phyloP scores from a whole-genome alignment of 2,113 vertebrate genomes.

The Leuciscus idus region DNA sequence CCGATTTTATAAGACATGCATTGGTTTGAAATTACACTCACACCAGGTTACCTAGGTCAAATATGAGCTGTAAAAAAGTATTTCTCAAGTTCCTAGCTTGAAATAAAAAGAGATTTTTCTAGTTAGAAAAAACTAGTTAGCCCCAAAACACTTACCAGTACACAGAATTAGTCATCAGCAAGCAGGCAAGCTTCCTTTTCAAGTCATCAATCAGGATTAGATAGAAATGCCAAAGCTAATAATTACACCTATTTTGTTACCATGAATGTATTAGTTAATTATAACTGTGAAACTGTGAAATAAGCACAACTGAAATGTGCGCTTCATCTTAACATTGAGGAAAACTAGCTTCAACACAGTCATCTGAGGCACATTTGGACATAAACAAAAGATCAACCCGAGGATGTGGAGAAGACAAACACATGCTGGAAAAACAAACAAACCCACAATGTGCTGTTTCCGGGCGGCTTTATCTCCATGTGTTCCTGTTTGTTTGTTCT shows the following conservation, averaged over 20 bases:
- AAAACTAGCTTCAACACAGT: slow-evolving; percentile 42
- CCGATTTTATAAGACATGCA: slow-evolving; percentile 27
- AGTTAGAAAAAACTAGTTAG: neutral
- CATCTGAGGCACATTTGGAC: slow-evolving; percentile 41
- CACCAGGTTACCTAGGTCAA: slow-evolving; percentile 5
- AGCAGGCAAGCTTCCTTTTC: neutral
- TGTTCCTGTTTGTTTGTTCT: slow-evolving; percentile 65
- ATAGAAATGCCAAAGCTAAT: neutral
- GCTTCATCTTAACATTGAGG: slow-evolving; percentile 32
- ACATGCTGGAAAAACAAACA: slow-evolving; percentile 66
- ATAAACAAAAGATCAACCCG: slow-evolving; percentile 67
- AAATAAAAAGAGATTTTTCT: neutral
- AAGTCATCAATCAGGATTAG: neutral
- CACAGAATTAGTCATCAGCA: neutral
- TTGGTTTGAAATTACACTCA: neutral
- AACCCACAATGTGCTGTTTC: slow-evolving; percentile 56
- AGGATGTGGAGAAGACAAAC: slow-evolving; percentile 63
- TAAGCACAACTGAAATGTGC: slow-evolving; percentile 18
- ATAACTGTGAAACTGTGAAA: neutral
- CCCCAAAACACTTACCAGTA: neutral
- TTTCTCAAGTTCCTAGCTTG: neutral
- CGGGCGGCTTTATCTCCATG: slow-evolving; percentile 58
- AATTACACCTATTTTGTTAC: neutral
- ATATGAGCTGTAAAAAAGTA: neutral
- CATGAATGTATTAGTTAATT: neutral